Evolutionary conservation across 2,888 invertebrate genomes (phyloP), one percentile per base, ranked within the genome.

Genomic region (Sipunculus nudus): DNA sequence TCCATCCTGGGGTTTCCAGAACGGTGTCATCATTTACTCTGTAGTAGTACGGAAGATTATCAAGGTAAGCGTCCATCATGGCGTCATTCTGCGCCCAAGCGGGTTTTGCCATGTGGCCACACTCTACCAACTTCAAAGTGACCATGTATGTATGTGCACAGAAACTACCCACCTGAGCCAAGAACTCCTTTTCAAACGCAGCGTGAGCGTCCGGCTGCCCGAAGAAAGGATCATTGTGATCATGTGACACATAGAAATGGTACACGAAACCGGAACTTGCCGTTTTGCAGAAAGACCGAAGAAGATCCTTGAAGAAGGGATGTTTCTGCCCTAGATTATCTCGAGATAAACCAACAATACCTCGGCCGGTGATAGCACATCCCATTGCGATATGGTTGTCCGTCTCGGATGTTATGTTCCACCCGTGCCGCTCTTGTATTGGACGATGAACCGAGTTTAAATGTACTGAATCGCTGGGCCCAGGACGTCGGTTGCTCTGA

Each of bases 11-110:
- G 6, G 67, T 68, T 48, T 65, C 64, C 65, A 71, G 50, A 1
- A 71, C 55, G 8, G 69, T 71, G 39, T 71, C 71, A 47, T 71
- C 71, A 45, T 70, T 71, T 8, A 71, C 58, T 28, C 71, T 43
- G 39, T 71, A 71, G 49, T 67, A 71, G 46, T 71, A 71, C 13
- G 64, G 69, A 59, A 65, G 63, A 47, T 70, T 64, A 45, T 71
- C 71, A 69, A 71, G 67, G 55, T 71, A 71, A 10, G 67, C 69
- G 13, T 67, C 71, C 70, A 70, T 70, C 68, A 70, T 69, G 35
- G 68, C 70, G 56, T 70, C 70, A 56, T 70, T 70, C 57, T 70
- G 70, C 23, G 70, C 70, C 70, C 70, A 70, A 25, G 70, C 68
- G n/a, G 70, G 70, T 19, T 49, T 46, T 1, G 66, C 68, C 13